phyloP scores from a whole-genome alignment of 2,113 vertebrate genomes.

The Struthio camelus region DNA sequence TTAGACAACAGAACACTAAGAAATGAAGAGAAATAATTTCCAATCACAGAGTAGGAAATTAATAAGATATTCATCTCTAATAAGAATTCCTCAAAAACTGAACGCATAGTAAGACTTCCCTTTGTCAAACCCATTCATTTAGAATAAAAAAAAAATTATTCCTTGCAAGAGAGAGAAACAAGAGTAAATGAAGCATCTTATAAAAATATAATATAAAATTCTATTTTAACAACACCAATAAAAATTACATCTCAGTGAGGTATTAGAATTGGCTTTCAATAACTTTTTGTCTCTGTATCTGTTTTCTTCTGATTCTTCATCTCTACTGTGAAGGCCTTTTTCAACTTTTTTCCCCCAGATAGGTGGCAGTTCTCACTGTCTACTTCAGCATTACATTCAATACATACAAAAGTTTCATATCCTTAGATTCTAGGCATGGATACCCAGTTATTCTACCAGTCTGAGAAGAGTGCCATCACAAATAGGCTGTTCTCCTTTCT shows the following conservation, averaged over 20 bases:
- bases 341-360: rapidly evolving
- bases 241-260: neutral
- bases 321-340: neutral
- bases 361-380: neutral
- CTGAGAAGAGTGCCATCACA: neutral
- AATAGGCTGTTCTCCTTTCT: neutral
- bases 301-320: neutral
- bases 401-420: neutral
- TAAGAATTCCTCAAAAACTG: neutral
- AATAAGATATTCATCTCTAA: neutral
- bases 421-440: neutral
- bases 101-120: neutral
- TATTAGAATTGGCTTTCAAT: neutral
- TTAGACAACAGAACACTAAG: neutral
- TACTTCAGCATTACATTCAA: neutral
- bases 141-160: neutral
- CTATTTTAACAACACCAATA: neutral
- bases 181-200: neutral
- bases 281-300: neutral
- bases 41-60: neutral
- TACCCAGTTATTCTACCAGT: rapidly evolving
- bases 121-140: neutral
- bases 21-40: neutral
- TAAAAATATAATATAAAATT: neutral
- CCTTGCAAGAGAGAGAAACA: neutral